Evolutionary conservation across 2,888 invertebrate genomes (phyloP), one percentile per base, ranked within the genome.

Genomic region (Amblyjoppa fuscipennis): DNA sequence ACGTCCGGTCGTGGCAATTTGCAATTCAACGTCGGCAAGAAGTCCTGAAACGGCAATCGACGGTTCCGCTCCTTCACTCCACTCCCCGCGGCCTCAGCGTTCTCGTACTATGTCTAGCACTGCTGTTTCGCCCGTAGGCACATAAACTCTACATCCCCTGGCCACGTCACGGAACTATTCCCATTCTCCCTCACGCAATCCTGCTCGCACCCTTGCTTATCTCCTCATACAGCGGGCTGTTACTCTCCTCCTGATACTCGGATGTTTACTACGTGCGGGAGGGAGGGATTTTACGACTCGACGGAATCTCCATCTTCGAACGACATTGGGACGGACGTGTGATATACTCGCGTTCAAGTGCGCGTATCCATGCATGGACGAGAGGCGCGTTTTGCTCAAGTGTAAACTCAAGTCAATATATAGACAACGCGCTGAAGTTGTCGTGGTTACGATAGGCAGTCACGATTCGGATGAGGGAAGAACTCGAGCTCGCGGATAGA

Each of bases 1-100:
- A 87, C 87, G 84, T 85, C 87, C 87, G 87, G 87, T 84, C 85
- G 64, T 79, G 80, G 84, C 85, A 87, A 87, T 87, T 87, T 87
- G 87, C 85, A 87, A 87, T 87, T 87, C 87, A 87, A 87, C 85
- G 85, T 73, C 76, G 76, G 82, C 85, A 80, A 80, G 81, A 79
- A 80, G 80, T 77, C 77, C 85, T 85, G 81, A 78, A 81, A 84
- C 83, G 85, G 87, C 87, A 85, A 84, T 87, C 87, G 87, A 85
- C 80, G 87, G 86, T 87, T 84, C 86, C 83, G 81, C 34, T 61
- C 20, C 76, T 59, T 4, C 73, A 31, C 38, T 49, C 56, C 56
- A n/a, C 75, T 28, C 45, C 45, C 45, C 45, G 13, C 3, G 13
- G 13, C 16, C 16, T 61, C 59, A n/a, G 7, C 64, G 6, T 34